Percentiles rank a stretch among this genome's conserved stretches.
Evolutionary conservation across 2,888 invertebrate species (phyloP).

Genomic region (Spilarctia lutea): DNA sequence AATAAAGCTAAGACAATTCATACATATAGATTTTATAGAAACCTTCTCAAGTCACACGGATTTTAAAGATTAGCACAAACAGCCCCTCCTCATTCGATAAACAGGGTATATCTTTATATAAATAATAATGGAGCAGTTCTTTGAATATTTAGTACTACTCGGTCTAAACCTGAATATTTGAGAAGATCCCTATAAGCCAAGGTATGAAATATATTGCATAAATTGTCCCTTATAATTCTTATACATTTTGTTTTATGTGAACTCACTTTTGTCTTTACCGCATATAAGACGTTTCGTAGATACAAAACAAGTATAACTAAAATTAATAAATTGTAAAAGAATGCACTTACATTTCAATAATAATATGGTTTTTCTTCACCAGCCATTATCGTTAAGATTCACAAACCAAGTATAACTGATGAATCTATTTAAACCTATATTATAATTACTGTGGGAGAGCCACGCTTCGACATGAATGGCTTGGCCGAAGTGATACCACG

Average conservation of each 20-base stretch:
- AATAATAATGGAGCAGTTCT: conserved; percentile 40
- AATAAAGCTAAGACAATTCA: neutral
- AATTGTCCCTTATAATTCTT: conserved; percentile 51
- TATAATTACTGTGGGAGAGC: too few species aligned
- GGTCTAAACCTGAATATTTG: conserved; percentile 48
- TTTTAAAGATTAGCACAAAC: conserved; percentile 48
- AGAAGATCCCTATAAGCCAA: conserved; percentile 46
- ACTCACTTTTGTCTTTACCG: neutral
- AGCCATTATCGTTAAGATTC: too few species aligned
- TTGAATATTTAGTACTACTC: conserved; percentile 51
- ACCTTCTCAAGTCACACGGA: conserved; percentile 13
- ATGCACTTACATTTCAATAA: neutral
- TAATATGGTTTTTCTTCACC: too few species aligned
- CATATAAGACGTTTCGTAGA: neutral
- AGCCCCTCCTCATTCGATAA: conserved; percentile 43
- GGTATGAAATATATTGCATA: conserved; percentile 53
- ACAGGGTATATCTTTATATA: conserved; percentile 40
- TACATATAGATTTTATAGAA: conserved; percentile 3
- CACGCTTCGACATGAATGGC: too few species aligned
- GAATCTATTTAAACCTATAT: too few species aligned
- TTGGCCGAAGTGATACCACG: too few species aligned
- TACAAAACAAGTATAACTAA: too few species aligned
- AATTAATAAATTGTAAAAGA: neutral
- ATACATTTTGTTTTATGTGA: conserved; percentile 33
- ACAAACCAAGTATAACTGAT: neutral